Percentiles rank a stretch among this genome's conserved stretches.
These are phyloP conservation scores for Platorchestia sp. DNA, from an alignment of 1,140 invertebrate genomes.

Conservation along the genomic window DNA sequence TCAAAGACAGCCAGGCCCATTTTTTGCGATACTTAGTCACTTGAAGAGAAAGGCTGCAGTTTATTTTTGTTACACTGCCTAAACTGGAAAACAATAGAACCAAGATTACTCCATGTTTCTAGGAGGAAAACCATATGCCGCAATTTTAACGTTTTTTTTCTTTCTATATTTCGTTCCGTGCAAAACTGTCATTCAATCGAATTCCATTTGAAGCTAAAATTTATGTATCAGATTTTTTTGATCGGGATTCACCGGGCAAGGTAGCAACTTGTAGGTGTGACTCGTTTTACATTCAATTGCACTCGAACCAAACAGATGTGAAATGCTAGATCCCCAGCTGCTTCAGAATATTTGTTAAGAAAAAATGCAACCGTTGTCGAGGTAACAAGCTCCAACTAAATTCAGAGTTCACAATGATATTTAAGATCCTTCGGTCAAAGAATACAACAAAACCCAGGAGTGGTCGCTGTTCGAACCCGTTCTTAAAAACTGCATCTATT, in stretches of 20 bases:
- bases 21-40: too few species aligned
- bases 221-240: background rate
- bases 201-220: too few species aligned
- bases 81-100: too few species aligned
- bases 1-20: too few species aligned
- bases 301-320: background rate
- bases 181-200: too few species aligned
- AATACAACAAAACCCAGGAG: background rate
- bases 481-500: background rate
- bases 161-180: too few species aligned
- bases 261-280: background rate
- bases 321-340: background rate
- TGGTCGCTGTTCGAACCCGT: background rate
- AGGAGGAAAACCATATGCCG: too few species aligned
- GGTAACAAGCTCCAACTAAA: background rate
- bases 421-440: background rate
- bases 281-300: background rate
- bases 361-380: background rate
- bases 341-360: background rate
- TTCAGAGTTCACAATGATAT: background rate
- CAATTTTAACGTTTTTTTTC: too few species aligned
- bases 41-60: too few species aligned
- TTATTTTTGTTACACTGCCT: too few species aligned
- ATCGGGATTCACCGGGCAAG: background rate
- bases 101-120: too few species aligned